Evolutionary conservation across 2,113 vertebrate species (phyloP), one percentile per base, ranked within the genome.

Genomic region (Oryzias woworae): DNA sequence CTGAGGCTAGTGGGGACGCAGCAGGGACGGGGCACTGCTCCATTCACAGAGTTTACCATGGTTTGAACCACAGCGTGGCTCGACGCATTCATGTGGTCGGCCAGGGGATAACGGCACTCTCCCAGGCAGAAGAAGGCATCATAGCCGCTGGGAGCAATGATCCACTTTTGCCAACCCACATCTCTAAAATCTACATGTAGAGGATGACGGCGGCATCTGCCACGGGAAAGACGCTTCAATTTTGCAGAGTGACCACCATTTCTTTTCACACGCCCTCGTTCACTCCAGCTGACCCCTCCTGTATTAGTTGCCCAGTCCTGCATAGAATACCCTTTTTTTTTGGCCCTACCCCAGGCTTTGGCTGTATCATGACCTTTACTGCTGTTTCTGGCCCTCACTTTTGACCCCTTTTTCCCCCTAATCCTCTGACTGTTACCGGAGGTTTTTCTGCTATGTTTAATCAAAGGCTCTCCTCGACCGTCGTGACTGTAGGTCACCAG

Each of bases 61-160:
- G 93, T 94, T 75, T 94, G 93, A 80, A 94, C 93, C 90, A 93
- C 92, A 49, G 93, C 93, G 12, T 94, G 93, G 80, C 92, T 94
- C 1, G 93, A 93, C 22, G 93, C 93, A 84, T 94, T 94, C 92
- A 94, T 93, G 87, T 94, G 93, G 76, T 93, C 93, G 0, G 92
- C 90, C 82, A 94, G 76, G 18, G 93, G 93, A 70, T 94, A 94
- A 68, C 90, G 91, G 64, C 93, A 94, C 73, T 94, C 92, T 23
- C 93, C 93, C 28, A 92, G 84, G 81, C 93, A 94, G 87, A 93
- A 94, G 88, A 90, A 94, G 70, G 93, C 93, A 0, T 94, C 91
- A 3, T 94, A 94, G 80, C 93, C 93, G 1, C 88, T 92, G 7
- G 93, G 93, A 0, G 93, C 93, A 36, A 94, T 90, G 62, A 94